These are phyloP conservation scores for Pemphredon lugubris DNA, from an alignment of 2,888 invertebrate species.

Conservation along the genomic window DNA sequence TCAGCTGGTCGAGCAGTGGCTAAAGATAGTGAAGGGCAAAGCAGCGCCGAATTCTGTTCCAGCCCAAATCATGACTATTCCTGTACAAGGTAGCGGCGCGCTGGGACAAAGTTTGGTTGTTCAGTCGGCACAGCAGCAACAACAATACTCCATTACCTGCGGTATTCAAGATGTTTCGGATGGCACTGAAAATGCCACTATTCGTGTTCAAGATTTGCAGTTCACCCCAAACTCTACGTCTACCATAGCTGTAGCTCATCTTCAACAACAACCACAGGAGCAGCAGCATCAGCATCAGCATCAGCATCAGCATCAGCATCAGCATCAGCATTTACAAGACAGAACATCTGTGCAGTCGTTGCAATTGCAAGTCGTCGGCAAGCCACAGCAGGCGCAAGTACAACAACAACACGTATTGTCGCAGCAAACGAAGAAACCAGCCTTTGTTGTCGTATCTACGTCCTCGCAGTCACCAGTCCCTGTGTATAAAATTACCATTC, in stretches of 20 bases:
- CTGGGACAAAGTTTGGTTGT: constrained; percentile 33
- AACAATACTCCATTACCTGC: constrained; percentile 51
- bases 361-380: constrained; percentile 65
- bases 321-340: constrained; percentile 53
- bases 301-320: constrained; percentile 44
- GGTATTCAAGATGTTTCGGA: constrained; percentile 53
- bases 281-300: constrained; percentile 44
- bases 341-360: constrained; percentile 58
- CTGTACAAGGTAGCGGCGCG: constrained; percentile 68
- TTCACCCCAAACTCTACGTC: constrained; percentile 48
- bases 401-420: constrained; percentile 54
- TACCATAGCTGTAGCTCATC: constrained; percentile 44
- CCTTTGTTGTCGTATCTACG: constrained; percentile 71
- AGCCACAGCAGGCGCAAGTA: constrained; percentile 62
- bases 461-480: constrained; percentile 71
- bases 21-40: constrained; percentile 92
- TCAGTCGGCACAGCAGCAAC: constrained; percentile 48
- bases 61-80: constrained; percentile 81
- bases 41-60: constrained; percentile 81
- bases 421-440: constrained; percentile 65
- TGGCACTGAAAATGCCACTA: constrained; percentile 51
- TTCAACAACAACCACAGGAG: constrained; percentile 39
- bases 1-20: constrained; percentile 94
- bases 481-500: constrained; percentile 86
- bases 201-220: constrained; percentile 68